phyloP scores from a whole-genome alignment of 2,113 vertebrate species.

The Hydrolagus affinis region DNA sequence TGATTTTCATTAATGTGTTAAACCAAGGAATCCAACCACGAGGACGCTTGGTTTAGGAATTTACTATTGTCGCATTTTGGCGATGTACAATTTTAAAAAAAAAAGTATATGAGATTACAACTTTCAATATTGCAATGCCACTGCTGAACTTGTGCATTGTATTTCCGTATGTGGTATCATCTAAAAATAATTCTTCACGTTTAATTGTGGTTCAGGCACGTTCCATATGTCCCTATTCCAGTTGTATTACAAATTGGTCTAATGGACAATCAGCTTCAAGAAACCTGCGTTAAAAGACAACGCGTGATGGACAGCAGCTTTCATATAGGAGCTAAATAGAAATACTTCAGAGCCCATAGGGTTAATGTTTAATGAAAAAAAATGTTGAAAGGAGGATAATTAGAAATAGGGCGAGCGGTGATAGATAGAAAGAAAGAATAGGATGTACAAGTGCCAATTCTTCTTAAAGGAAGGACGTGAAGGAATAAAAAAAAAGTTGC shows the following conservation, averaged over 20 bases:
- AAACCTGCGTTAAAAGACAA: not conserved
- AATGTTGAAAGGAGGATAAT: not conserved
- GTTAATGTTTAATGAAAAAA: not conserved
- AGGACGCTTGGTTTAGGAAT: not conserved
- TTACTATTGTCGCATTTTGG: not conserved
- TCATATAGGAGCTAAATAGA: not conserved
- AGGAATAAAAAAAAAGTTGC: not conserved
- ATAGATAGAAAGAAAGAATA: no score
- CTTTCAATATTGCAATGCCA: not conserved
- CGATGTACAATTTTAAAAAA: not conserved
- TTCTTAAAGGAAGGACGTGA: not conserved
- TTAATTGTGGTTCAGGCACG: no score
- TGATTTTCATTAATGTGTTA: not conserved
- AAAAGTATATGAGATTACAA: not conserved
- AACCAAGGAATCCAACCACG: not conserved
- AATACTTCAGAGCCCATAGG: not conserved
- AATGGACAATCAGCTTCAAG: no score
- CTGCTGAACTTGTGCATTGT: not conserved
- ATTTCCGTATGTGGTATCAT: not conserved
- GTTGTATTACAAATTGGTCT: not conserved
- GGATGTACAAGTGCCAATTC: no score
- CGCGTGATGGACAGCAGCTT: not conserved
- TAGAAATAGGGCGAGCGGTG: not conserved
- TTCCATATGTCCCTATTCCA: not conserved
- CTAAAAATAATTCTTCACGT: no score